phyloP scores from a whole-genome alignment of 2,797 vertebrate genomes.

The Acestrorhynchus altus region DNA sequence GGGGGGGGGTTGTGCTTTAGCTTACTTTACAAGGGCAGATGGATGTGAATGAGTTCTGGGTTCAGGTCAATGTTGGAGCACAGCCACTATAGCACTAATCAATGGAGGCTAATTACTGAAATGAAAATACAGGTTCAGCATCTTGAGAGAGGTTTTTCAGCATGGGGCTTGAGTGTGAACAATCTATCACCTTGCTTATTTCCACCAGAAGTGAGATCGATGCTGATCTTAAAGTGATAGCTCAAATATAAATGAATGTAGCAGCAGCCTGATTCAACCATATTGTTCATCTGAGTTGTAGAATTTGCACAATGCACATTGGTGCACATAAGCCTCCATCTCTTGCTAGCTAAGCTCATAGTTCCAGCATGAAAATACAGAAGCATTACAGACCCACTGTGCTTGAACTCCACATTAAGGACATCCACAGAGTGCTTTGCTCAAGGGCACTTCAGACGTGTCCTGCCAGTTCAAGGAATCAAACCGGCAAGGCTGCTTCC shows the following conservation, averaged over 20 bases:
- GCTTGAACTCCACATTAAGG: too few species aligned
- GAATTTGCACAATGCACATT: background rate
- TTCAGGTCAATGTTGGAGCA: constrained; percentile 33
- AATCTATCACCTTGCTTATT: constrained; percentile 32
- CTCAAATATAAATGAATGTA: background rate
- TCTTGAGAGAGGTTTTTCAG: constrained; percentile 8
- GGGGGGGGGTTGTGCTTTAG: constrained; percentile 8
- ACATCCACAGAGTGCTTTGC: too few species aligned
- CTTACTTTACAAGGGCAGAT: constrained; percentile 15
- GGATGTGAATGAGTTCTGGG: background rate
- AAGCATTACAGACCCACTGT: too few species aligned
- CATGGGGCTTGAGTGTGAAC: background rate
- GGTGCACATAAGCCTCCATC: background rate
- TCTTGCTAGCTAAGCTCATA: background rate
- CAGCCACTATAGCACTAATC: constrained; percentile 34
- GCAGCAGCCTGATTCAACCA: too few species aligned
- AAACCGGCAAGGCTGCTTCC: too few species aligned
- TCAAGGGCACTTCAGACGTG: too few species aligned
- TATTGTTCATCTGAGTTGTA: background rate
- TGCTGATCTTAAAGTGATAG: background rate
- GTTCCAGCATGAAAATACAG: background rate
- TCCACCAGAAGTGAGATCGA: constrained; percentile 5
- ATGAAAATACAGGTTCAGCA: constrained; percentile 41
- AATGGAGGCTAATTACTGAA: constrained; percentile 44
- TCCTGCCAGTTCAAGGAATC: too few species aligned